These are phyloP conservation scores for Bombus difficillimus DNA, from an alignment of 1,140 invertebrate species.

Conservation along the genomic window DNA sequence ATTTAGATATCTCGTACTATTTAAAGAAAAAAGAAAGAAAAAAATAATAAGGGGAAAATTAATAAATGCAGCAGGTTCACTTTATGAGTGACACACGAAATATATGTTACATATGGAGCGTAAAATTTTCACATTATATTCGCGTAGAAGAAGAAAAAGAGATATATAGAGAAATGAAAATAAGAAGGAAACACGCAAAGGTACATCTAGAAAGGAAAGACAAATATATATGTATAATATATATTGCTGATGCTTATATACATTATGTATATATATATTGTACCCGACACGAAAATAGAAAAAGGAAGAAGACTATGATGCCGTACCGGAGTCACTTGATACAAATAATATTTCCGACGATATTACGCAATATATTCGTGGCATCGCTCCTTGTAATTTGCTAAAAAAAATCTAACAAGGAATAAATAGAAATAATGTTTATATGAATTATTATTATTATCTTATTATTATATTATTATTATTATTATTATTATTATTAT, in stretches of 20 bases:
- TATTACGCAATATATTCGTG: constrained; percentile 50
- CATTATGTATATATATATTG: constrained; percentile 76
- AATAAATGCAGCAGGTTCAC: constrained; percentile 46
- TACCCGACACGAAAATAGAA: constrained; percentile 30
- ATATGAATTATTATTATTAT: constrained; percentile 79
- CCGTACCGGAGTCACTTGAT: constrained; percentile 30
- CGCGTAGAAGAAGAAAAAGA: constrained; percentile 51
- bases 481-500: constrained; percentile 69
- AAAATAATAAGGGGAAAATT: constrained; percentile 49
- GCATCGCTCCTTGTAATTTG: constrained; percentile 60
- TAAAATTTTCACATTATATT: constrained; percentile 66
- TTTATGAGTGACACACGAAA: constrained; percentile 38
- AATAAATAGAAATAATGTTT: constrained; percentile 80
- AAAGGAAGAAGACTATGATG: constrained; percentile 32
- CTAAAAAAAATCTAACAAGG: constrained; percentile 68
- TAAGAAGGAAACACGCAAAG: constrained; percentile 28
- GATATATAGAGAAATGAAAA: constrained; percentile 1
- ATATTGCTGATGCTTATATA: constrained; percentile 72
- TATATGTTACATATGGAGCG: constrained; percentile 49
- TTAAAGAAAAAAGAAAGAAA: constrained; percentile 45
- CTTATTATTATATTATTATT: constrained; percentile 73
- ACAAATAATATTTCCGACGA: constrained; percentile 41
- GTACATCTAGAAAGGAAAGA: constrained; percentile 46
- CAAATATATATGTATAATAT: constrained; percentile 74
- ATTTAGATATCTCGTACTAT: constrained; percentile 65